Evolutionary conservation across 2,888 invertebrate species (phyloP).

Genomic region (Drosophila silvestris): DNA sequence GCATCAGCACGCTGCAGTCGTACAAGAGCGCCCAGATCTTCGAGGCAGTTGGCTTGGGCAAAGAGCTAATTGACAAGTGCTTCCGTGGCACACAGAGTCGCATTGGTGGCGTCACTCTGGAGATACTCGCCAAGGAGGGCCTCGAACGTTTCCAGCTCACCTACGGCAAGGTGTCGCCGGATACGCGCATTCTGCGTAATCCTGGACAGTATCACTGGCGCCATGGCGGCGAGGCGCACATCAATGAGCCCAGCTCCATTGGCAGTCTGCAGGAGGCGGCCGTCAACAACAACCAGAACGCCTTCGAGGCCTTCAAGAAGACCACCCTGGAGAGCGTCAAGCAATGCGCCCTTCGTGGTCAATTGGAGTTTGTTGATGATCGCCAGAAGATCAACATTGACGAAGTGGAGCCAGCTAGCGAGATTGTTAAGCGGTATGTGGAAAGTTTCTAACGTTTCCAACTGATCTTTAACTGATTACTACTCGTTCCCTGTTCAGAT

Average conservation of each 20-base stretch:
- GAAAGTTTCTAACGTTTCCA: background rate
- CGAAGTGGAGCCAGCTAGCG: conserved; percentile 96
- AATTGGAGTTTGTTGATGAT: conserved; percentile 93
- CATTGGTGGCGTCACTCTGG: conserved; percentile 95
- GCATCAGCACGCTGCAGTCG: conserved; percentile 98
- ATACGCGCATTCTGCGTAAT: conserved; percentile 90
- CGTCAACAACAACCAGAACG: conserved; percentile 90
- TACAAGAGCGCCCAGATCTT: conserved; percentile 99
- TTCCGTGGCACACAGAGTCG: conserved; percentile 92
- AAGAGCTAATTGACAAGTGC: conserved; percentile 97
- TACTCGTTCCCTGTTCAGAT: conserved; percentile 58
- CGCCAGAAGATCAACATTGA: conserved; percentile 92
- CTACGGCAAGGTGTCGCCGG: conserved; percentile 88
- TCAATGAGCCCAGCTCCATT: conserved; percentile 96
- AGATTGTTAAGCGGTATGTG: conserved; percentile 97
- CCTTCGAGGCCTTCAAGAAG: conserved; percentile 94
- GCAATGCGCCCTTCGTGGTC: conserved; percentile 96
- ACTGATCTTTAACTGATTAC: background rate
- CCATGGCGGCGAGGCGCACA: conserved; percentile 98
- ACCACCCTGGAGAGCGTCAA: conserved; percentile 94
- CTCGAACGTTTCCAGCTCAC: conserved; percentile 92
- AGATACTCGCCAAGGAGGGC: conserved; percentile 94
- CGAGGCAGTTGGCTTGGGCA: conserved; percentile 97
- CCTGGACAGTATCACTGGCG: conserved; percentile 99
- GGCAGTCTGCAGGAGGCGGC: conserved; percentile 93